Percentiles rank a stretch among this genome's conserved stretches.
phyloP scores from a whole-genome alignment of 2,888 invertebrate species.

The Sinelater perroti region DNA sequence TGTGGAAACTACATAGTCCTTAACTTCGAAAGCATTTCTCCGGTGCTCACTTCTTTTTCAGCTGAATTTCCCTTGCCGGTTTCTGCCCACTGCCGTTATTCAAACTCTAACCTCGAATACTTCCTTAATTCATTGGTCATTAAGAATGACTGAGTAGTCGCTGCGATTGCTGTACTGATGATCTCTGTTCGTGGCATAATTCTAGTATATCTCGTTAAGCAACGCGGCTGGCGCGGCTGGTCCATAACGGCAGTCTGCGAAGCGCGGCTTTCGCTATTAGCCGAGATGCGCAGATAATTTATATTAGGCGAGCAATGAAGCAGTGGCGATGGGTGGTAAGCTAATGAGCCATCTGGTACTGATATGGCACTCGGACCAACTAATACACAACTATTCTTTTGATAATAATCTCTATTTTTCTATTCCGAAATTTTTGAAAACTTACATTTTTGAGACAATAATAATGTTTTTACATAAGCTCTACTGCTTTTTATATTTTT shows the following conservation, averaged over 20 bases:
- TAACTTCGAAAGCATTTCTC: too few relatives aligned
- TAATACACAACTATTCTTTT: too few relatives aligned
- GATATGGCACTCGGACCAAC: too few relatives aligned
- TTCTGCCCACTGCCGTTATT: slow-evolving; percentile 45
- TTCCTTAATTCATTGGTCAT: slow-evolving; percentile 58
- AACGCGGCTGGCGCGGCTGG: slow-evolving; percentile 54
- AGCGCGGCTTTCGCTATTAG: slow-evolving; percentile 50
- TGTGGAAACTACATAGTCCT: too few relatives aligned
- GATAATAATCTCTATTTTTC: too few relatives aligned
- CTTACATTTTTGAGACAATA: too few relatives aligned
- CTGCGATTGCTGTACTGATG: slow-evolving; percentile 52
- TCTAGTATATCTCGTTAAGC: slow-evolving; percentile 57
- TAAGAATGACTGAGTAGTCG: slow-evolving; percentile 56
- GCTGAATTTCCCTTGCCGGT: too few relatives aligned
- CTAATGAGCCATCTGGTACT: too few relatives aligned
- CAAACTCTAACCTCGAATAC: slow-evolving; percentile 48
- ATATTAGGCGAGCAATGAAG: slow-evolving; percentile 56
- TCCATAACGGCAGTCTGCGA: slow-evolving; percentile 58
- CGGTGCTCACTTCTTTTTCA: too few relatives aligned
- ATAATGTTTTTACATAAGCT: too few relatives aligned
- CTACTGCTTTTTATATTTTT: too few relatives aligned
- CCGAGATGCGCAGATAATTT: slow-evolving; percentile 53
- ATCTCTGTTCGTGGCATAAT: slow-evolving; percentile 57
- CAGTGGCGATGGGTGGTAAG: slow-evolving; percentile 48
- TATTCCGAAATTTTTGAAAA: too few relatives aligned